Evolutionary conservation across 1,140 invertebrate genomes (phyloP).

Genomic region (Drosophila hydei): DNA sequence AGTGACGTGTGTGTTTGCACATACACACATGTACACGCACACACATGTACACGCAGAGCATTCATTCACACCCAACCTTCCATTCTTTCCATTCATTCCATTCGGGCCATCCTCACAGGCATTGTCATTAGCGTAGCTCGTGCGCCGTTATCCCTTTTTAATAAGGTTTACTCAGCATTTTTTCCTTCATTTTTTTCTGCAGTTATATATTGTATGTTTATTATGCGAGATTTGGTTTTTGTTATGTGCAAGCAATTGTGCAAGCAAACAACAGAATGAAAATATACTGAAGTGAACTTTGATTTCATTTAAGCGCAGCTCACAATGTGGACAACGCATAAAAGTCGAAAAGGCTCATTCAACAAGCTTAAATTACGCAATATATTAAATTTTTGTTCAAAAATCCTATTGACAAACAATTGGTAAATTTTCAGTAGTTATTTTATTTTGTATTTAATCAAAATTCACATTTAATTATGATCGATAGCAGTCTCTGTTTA

Average conservation of each 20-base stretch:
- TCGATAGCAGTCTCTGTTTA: neutral
- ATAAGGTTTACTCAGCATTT: conserved; percentile 82
- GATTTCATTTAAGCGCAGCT: conserved; percentile 26
- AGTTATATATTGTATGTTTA: conserved; percentile 64
- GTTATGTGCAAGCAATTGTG: conserved; percentile 62
- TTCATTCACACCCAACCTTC: conserved; percentile 29
- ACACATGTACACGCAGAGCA: conserved; percentile 1
- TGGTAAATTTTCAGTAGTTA: conserved; percentile 1
- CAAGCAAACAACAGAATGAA: conserved; percentile 51
- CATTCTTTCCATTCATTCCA: conserved; percentile 11
- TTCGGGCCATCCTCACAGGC: conserved; percentile 46
- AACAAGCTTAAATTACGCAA: conserved; percentile 9
- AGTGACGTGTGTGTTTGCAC: conserved; percentile 79
- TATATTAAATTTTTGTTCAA: neutral
- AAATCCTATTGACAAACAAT: neutral
- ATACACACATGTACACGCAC: conserved; percentile 35
- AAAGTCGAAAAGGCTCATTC: no score
- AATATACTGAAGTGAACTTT: conserved; percentile 38
- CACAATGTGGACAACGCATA: conserved; percentile 1
- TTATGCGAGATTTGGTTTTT: conserved; percentile 72
- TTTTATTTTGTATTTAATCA: neutral
- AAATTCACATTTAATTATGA: neutral
- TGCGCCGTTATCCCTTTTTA: conserved; percentile 78
- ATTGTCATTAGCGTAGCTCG: conserved; percentile 77
- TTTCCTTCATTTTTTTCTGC: conserved; percentile 47